These are phyloP conservation scores for Ceratina calcarata DNA, from an alignment of 1,140 invertebrate genomes.

Conservation along the genomic window DNA sequence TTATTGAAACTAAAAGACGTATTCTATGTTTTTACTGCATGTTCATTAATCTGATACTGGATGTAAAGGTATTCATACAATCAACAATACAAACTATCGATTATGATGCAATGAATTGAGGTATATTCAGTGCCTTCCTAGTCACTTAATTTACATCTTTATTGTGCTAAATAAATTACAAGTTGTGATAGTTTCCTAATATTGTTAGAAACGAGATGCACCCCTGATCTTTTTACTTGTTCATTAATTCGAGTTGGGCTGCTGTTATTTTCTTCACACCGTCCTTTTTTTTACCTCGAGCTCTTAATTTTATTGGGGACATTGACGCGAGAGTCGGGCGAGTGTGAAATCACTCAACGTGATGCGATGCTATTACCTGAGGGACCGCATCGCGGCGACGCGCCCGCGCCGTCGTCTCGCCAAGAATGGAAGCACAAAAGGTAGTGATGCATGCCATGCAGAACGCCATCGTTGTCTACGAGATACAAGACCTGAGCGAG, in stretches of 20 bases:
- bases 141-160: too few species aligned
- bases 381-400: constrained; percentile 14
- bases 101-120: too few species aligned
- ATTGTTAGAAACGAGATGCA: too few species aligned
- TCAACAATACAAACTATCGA: too few species aligned
- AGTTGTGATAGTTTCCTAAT: too few species aligned
- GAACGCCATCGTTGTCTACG: constrained; percentile 15
- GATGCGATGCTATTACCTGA: constrained; percentile 53
- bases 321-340: constrained; percentile 44
- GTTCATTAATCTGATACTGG: too few species aligned
- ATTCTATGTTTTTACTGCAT: too few species aligned
- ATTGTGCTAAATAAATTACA: too few species aligned
- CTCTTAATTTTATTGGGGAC: constrained; percentile 57
- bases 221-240: too few species aligned
- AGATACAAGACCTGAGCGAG: neutral
- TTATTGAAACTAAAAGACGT: too few species aligned
- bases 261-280: constrained; percentile 32
- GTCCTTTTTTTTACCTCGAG: constrained; percentile 38
- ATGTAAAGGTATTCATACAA: too few species aligned
- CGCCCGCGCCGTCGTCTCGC: neutral
- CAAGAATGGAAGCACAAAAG: constrained; percentile 15
- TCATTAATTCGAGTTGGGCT: neutral
- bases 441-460: constrained; percentile 25
- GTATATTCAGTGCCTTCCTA: too few species aligned
- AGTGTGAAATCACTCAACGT: constrained; percentile 63